phyloP scores from a whole-genome alignment of 1,140 invertebrate genomes.

The Drosophila prosaltans region DNA sequence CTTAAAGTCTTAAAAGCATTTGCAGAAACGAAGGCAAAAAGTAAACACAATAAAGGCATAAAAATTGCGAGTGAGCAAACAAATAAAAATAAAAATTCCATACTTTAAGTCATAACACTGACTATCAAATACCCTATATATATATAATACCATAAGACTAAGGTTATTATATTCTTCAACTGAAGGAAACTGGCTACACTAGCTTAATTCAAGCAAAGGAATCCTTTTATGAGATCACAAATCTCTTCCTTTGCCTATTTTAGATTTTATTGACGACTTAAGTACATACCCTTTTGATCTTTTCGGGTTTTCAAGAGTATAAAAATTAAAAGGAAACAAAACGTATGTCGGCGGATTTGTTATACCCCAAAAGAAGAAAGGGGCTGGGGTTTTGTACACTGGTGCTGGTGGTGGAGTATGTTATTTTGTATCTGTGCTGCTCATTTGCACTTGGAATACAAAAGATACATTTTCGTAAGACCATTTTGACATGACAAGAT shows the following conservation, averaged over 20 bases:
- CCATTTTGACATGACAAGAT: slow-evolving; percentile 83
- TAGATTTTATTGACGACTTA: no score
- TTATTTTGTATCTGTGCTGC: slow-evolving; percentile 74
- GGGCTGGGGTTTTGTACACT: not conserved
- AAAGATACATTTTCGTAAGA: slow-evolving; percentile 82
- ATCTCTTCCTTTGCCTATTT: no score
- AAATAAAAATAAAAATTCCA: slow-evolving; percentile 64
- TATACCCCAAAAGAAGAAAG: not conserved
- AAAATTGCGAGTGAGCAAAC: slow-evolving; percentile 81
- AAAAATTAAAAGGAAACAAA: slow-evolving; percentile 55
- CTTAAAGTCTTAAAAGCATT: slow-evolving; percentile 82
- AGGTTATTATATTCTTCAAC: no score
- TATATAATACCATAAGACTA: not conserved
- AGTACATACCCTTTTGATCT: no score
- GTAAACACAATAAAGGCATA: slow-evolving; percentile 81
- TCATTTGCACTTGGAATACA: slow-evolving; percentile 82
- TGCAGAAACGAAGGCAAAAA: slow-evolving; percentile 78
- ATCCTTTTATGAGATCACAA: no score
- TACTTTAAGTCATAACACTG: not conserved
- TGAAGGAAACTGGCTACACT: no score
- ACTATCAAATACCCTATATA: not conserved
- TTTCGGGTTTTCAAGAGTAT: not conserved
- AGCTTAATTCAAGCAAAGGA: no score
- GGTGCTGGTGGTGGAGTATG: slow-evolving; percentile 31
- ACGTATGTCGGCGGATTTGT: slow-evolving; percentile 22